Base-by-base conservation (phyloP, 2,888 invertebrate species). In the Zygogramma bicolorata region DNA sequence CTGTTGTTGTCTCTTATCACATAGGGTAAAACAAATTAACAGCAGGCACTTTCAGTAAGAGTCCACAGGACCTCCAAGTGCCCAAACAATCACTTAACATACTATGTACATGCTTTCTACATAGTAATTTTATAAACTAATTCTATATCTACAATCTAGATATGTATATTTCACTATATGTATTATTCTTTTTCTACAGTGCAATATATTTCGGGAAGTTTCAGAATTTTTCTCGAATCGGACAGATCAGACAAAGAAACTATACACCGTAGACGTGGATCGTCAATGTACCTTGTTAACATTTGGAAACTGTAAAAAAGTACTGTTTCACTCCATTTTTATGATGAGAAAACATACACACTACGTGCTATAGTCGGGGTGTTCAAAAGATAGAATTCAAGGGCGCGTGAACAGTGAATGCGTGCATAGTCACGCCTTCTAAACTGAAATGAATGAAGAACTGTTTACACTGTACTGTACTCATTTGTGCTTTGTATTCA, bases 21-120 rank as follows among this genome's bases (percentile, higher is more conserved):
- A 84, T 84, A 82, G 82, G 82, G 82, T 84, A 84, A 84, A 85
- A 82, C 78, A 84, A 85, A 85, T 81, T 81, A 85, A 85, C 82
- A 84, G 79, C 82, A 85, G 85, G 85, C 85, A 85, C 85, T 85
- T 85, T 82, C 74, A 84, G 81, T 83, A 81, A 80, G 80, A 83
- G 83, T 79, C 80, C 75, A 66, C 63, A 68, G 68, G 65, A 77
- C 78, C 78, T 80, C 80, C 77, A 81, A 83, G 85, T 85, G 85
- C 85, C 85, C 83, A 84, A 84, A 84, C 80, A 83, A 82, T 80
- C 77, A 81, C 46, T 73, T 68, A 66, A 68, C n/a, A 57, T 68
- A 34, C 62, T 78, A 79, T 82, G 76, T 83, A 81, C 81, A 82
- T 82, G 80, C 81, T 80, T 78, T 82, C 81, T 83, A 83, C 81